Base-by-base conservation (phyloP, 2,888 invertebrate genomes). In the Drosophila anomelani region DNA sequence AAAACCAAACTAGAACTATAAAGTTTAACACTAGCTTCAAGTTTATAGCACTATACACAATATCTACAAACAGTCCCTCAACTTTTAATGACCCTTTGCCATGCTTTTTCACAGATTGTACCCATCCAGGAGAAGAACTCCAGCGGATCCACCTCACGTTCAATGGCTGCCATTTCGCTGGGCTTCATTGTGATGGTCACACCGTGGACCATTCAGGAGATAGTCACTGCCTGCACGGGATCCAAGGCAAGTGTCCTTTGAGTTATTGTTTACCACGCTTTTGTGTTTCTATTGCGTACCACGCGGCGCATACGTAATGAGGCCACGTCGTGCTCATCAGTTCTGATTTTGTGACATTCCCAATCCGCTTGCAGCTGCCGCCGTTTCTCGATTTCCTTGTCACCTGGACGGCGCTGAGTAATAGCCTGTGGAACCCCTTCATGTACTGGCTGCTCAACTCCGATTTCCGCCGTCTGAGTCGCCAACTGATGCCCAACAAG, bases 121-220 rank as follows among this genome's bases (percentile, higher is more conserved):
- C 92, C 92, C 54, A 91, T 91, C 90, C 94, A 92, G 75, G 92
- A 92, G 77, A 92, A 96, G 84, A 90, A 91, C 77, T 95, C 96
- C 63, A 94, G 96, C 86, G 96, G 96, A 55, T 95, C 95, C 79
- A 96, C 97, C 17, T 97, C 97, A 44, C 94, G 97, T 85, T 97
- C 97, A 76, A 97, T 97, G 97, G 97, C 97, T 1, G 97, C 97
- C 57, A 97, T 97, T 95, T 97, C 97, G 71, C 93, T 97, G 89
- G 97, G 97, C 67, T 97, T 97, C 93, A 97, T 97, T 90, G 97
- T 97, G 68, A 95, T 97, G 94, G 97, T 97, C 79, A 97, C 97
- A 70, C 97, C 97, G 47, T 97, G 97, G 94, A 97, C 97, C 55
- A 97, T 97, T 81, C 97, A 97, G 93, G 97, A 97, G 94, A 96